phyloP scores from a whole-genome alignment of 2,113 vertebrate genomes.

The Monarcha castaneiventris region DNA sequence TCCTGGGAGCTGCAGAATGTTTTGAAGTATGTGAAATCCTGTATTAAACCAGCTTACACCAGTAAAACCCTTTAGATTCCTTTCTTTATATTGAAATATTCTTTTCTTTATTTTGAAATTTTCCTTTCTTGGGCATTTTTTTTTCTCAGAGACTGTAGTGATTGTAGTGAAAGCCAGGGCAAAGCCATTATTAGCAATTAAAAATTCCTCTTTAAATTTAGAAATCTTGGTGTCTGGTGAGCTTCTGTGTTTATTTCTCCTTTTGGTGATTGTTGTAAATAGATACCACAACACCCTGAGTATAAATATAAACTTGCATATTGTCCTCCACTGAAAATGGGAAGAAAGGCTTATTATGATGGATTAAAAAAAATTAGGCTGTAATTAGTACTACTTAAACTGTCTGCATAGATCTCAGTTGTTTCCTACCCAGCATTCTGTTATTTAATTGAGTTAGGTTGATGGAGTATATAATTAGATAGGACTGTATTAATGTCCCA shows the following conservation, averaged over 20 bases:
- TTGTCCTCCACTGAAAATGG: background rate
- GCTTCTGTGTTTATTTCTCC: background rate
- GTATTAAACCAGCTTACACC: background rate
- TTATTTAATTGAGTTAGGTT: constrained; percentile 69
- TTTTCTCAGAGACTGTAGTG: background rate
- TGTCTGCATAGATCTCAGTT: constrained; percentile 32
- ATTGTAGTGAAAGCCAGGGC: background rate
- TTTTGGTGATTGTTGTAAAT: background rate
- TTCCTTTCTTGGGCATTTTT: background rate
- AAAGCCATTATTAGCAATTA: background rate
- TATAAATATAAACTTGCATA: background rate
- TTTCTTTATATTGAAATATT: background rate
- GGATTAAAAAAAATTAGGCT: constrained; percentile 56
- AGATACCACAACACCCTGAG: background rate
- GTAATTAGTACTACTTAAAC: constrained; percentile 55
- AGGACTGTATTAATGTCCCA: constrained; percentile 47
- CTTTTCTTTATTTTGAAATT: background rate
- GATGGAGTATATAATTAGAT: constrained; percentile 67
- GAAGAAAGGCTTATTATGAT: constrained; percentile 36
- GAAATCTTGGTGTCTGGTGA: background rate
- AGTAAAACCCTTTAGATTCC: background rate
- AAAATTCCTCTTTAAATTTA: background rate
- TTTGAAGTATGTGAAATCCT: background rate
- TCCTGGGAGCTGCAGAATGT: background rate
- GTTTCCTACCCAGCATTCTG: constrained; percentile 40